Evolutionary conservation across 2,113 vertebrate genomes (phyloP).

Genomic region (Chauna torquata): DNA sequence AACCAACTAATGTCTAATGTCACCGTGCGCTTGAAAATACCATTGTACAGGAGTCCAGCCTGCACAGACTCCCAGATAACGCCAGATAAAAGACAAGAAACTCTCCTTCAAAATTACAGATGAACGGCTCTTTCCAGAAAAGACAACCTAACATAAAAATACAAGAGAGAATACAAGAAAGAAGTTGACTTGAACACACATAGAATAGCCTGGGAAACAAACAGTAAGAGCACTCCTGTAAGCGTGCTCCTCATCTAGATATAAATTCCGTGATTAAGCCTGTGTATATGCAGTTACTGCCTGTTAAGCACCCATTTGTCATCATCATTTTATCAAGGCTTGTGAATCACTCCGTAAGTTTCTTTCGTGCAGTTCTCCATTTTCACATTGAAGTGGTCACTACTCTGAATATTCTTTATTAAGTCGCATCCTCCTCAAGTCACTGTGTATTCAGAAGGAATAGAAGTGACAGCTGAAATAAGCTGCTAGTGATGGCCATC

Average conservation of each 20-base stretch:
- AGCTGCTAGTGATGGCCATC: background rate
- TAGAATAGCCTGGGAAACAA: background rate
- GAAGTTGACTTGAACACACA: background rate
- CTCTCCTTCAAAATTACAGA: constrained; percentile 13
- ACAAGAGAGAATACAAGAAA: background rate
- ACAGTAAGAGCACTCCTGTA: background rate
- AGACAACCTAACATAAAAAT: background rate
- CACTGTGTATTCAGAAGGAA: background rate
- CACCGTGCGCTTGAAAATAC: constrained; percentile 14
- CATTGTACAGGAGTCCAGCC: constrained; percentile 29
- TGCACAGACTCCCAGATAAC: constrained; percentile 19
- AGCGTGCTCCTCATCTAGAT: background rate
- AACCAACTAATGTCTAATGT: constrained; percentile 26
- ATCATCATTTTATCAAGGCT: background rate
- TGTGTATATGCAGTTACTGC: background rate
- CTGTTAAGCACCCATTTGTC: background rate
- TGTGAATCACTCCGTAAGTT: background rate
- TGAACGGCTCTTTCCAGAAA: background rate
- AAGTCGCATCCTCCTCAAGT: background rate
- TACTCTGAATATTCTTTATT: background rate
- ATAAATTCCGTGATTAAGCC: background rate
- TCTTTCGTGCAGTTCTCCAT: background rate
- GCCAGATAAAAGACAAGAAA: constrained; percentile 41
- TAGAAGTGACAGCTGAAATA: background rate
- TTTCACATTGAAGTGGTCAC: background rate